phyloP scores from a whole-genome alignment of 2,113 vertebrate species.

The Ophiodon elongatus region DNA sequence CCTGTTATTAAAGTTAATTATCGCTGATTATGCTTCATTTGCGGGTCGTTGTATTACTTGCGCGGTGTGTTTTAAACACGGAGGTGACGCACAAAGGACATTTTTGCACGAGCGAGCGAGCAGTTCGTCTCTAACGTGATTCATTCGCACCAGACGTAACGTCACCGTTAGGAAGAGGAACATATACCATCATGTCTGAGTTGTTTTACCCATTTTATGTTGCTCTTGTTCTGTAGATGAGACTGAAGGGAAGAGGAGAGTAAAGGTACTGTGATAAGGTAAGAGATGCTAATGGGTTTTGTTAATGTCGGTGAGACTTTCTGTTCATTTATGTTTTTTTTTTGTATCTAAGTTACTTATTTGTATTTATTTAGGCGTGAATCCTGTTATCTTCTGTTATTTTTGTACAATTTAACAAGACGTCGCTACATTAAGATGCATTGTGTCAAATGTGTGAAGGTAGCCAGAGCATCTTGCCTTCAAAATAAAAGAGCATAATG shows the following conservation, averaged over 20 bases:
- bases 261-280: constrained; percentile 73
- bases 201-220: not conserved
- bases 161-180: not conserved
- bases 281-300: constrained; percentile 18
- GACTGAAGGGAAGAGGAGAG: constrained; percentile 57
- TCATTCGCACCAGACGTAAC: not conserved
- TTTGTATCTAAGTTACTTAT: not conserved
- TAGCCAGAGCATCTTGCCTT: constrained; percentile 19
- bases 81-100: constrained; percentile 24
- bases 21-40: not conserved
- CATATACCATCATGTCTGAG: not conserved
- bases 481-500: constrained; percentile 43
- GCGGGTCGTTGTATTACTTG: not conserved
- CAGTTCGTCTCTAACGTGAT: not conserved
- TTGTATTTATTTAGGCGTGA: not conserved
- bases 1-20: constrained; percentile 57
- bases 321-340: accelerated
- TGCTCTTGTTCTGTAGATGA: constrained; percentile 77
- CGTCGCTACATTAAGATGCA: not conserved
- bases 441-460: not conserved
- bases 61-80: not conserved
- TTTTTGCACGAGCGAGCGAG: constrained; percentile 4
- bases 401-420: not conserved
- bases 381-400: not conserved
- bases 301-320: not conserved